phyloP scores from a whole-genome alignment of 1,140 invertebrate genomes.

The Cherax destructor region DNA sequence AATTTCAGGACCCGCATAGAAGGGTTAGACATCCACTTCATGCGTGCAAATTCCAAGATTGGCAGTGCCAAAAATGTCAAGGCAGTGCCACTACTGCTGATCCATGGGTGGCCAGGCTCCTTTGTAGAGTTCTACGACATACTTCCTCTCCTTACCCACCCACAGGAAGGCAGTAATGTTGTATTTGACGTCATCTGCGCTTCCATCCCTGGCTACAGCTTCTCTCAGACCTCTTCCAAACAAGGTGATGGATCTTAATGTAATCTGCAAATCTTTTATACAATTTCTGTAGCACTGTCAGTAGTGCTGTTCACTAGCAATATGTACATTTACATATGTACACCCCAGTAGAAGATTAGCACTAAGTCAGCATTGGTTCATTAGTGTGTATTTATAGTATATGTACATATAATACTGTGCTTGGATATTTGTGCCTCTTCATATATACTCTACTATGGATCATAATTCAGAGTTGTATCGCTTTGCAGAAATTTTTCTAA shows the following conservation, averaged over 20 bases:
- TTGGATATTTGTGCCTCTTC: no score
- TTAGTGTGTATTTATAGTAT: no score
- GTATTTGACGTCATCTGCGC: constrained; percentile 88
- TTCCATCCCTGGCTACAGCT: constrained; percentile 90
- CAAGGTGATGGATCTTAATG: constrained; percentile 32
- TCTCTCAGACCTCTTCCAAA: constrained; percentile 82
- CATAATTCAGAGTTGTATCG: no score
- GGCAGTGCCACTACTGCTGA: constrained; percentile 82
- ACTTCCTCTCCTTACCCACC: constrained; percentile 82
- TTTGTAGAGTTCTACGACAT: constrained; percentile 90
- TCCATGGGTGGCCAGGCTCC: constrained; percentile 95
- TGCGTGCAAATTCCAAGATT: constrained; percentile 79
- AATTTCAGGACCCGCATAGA: constrained; percentile 78
- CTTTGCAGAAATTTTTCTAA: not conserved
- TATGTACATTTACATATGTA: no score
- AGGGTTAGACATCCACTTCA: constrained; percentile 86
- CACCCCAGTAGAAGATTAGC: no score
- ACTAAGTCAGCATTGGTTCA: no score
- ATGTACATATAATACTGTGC: no score
- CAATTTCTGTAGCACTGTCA: no score
- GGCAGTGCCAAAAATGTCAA: constrained; percentile 72
- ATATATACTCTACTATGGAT: no score
- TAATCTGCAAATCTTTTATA: no score
- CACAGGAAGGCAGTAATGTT: constrained; percentile 79
- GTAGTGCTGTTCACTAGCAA: no score